Evolutionary conservation across 2,797 vertebrate genomes (phyloP), one percentile per base, ranked within the genome.

Genomic region (Danio albolineatus): DNA sequence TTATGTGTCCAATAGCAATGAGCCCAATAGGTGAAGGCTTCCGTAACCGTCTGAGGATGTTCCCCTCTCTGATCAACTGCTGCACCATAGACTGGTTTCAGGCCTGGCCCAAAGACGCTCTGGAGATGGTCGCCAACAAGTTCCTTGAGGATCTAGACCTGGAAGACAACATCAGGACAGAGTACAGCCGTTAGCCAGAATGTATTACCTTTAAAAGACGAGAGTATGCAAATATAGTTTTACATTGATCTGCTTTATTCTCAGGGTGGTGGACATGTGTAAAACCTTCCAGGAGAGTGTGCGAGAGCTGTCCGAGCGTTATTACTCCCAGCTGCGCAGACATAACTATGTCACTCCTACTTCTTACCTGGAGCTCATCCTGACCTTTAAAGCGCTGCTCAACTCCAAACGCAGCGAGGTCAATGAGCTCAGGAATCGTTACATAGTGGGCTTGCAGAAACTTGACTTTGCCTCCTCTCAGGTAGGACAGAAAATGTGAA

Each of bases 31-130:
- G 97, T 19, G 95, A 98, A 12, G 90, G 94, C 6, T 98, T 99
- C 88, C 93, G 97, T 82, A 98, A 96, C 87, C 95, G 95, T 28
- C 90, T 99, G 8, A 90, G 96, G 59, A 97, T 98, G 96, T 98
- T 98, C 86, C 97, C 97, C 4, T 98, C 97, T 0, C 91, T 99
- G 53, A 97, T 98, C 87, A 99, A 98, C 89, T 98, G 97, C 89
- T 99, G 97, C 85, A 98, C 97, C 17, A 98, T 99, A 74, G 96
- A 98, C 77, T 99, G 97, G 97, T 99, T 98, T 91, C 95, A 96
- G 64, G 90, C 92, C 7, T 99, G 97, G 97, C 97, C 97, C 51
- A 92, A 91, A 0, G 97, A 99, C 79, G 97, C 97, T 66, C 91
- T 99, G 79, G 96, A 99, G 89, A 94, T 98, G 95, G 97, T 99